Conservation (phyloP, 2,797 vertebrate genomes). For the Bothrops alternatus region DNA sequence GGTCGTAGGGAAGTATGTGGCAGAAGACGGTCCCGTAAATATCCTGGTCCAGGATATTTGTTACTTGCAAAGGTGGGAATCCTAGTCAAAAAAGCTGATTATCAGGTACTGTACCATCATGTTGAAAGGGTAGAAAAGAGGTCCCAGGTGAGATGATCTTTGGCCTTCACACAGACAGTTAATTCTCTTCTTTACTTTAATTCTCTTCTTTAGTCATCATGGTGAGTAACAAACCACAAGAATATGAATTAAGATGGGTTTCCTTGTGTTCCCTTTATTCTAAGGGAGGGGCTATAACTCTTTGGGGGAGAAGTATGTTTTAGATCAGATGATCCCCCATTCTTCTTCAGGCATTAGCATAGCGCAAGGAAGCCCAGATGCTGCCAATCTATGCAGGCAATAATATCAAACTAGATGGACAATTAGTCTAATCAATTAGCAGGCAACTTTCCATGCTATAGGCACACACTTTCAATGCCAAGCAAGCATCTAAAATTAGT, state of each 20-base stretch:
- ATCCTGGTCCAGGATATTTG: too few relatives aligned
- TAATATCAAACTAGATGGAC: neutral
- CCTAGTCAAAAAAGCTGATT: neutral
- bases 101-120: neutral
- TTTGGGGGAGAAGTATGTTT: neutral
- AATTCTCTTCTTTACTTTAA: neutral
- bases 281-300: neutral
- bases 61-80: neutral
- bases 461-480: neutral
- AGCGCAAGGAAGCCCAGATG: neutral
- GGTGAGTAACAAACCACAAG: neutral
- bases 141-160: neutral
- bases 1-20: too few relatives aligned
- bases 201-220: neutral
- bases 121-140: neutral
- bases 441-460: neutral
- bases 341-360: neutral
- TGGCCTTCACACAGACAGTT: too few relatives aligned
- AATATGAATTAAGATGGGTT: neutral
- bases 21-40: too few relatives aligned
- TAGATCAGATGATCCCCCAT: neutral
- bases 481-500: neutral
- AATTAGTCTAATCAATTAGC: too few relatives aligned
- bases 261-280: neutral
- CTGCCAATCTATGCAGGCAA: neutral